Evolutionary conservation across 2,797 vertebrate species (phyloP).

Genomic region (Chanos chanos): DNA sequence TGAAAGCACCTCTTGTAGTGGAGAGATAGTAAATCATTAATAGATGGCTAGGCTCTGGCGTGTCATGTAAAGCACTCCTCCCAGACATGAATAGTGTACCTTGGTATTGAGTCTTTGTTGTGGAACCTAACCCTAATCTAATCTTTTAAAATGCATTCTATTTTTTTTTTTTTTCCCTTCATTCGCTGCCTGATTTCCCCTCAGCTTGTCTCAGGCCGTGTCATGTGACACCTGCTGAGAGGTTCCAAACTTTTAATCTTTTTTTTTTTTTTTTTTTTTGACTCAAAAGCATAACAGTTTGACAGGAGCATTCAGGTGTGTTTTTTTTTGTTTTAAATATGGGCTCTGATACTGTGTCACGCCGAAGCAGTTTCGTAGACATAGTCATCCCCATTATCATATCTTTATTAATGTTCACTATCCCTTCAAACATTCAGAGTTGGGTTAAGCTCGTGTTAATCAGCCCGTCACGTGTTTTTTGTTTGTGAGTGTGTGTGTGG

Average conservation of each 20-base stretch:
- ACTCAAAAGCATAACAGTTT: too few relatives aligned
- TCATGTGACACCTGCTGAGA: too few relatives aligned
- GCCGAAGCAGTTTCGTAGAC: too few relatives aligned
- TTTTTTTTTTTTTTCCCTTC: too few relatives aligned
- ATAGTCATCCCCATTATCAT: conserved; percentile 31
- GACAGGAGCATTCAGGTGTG: too few relatives aligned
- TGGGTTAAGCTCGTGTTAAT: conserved; percentile 18
- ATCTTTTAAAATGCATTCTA: conserved; percentile 9
- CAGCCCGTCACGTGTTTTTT: conserved; percentile 12
- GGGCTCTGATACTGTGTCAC: too few relatives aligned
- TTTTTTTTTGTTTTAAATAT: too few relatives aligned
- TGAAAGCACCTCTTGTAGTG: conserved; percentile 3
- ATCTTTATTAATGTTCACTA: conserved; percentile 28
- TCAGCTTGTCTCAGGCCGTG: too few relatives aligned
- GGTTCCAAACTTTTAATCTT: too few relatives aligned
- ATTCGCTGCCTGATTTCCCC: too few relatives aligned
- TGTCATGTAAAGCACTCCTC: conserved; percentile 9
- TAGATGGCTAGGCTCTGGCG: conserved; percentile 3
- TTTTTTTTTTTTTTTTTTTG: too few relatives aligned
- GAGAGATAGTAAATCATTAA: conserved; percentile 37
- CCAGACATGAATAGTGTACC: conserved; percentile 10
- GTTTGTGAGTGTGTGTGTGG: too few relatives aligned
- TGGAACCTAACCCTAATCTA: conserved; percentile 3
- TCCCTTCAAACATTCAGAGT: conserved; percentile 6
- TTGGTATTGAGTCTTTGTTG: neutral